These are phyloP conservation scores for Tychaedon coryphoeus DNA, from an alignment of 2,113 vertebrate species.

Conservation along the genomic window DNA sequence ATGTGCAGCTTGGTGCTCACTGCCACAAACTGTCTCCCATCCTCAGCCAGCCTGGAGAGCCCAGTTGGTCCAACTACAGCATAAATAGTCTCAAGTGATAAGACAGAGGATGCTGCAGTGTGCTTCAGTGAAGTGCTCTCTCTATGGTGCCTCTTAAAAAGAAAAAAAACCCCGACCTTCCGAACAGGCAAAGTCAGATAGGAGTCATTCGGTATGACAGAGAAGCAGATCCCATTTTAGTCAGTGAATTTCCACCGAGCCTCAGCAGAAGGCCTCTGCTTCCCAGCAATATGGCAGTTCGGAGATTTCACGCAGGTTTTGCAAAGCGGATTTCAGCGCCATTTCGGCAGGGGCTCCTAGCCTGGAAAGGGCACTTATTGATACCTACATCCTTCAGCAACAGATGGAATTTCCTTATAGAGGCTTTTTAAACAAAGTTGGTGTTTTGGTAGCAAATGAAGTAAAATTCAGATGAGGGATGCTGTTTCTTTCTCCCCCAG, in stretches of 20 bases:
- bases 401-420: not conserved
- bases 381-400: not conserved
- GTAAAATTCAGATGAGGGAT: not conserved
- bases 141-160: conserved; percentile 19
- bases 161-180: not conserved
- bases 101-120: conserved; percentile 5
- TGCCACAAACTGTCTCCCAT: not conserved
- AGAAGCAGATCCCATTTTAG: not conserved
- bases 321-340: not conserved
- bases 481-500: not conserved
- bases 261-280: conserved; percentile 3
- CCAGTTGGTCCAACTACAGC: not conserved
- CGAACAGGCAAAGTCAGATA: conserved; percentile 39
- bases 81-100: not conserved
- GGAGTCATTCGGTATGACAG: not conserved
- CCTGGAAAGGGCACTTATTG: not conserved
- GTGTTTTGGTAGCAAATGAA: not conserved
- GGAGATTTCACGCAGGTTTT: not conserved
- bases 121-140: conserved; percentile 38
- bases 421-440: not conserved
- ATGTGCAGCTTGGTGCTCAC: fast-evolving
- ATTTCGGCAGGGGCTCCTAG: not conserved
- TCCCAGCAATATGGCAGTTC: not conserved
- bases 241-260: conserved; percentile 39
- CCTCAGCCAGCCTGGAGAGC: not conserved